A percentile compares a stretch with the other conserved stretches of the same genome.
These are phyloP conservation scores for Eupeodes latifasciatus DNA, from an alignment of 2,888 invertebrate genomes.

Conservation along the genomic window DNA sequence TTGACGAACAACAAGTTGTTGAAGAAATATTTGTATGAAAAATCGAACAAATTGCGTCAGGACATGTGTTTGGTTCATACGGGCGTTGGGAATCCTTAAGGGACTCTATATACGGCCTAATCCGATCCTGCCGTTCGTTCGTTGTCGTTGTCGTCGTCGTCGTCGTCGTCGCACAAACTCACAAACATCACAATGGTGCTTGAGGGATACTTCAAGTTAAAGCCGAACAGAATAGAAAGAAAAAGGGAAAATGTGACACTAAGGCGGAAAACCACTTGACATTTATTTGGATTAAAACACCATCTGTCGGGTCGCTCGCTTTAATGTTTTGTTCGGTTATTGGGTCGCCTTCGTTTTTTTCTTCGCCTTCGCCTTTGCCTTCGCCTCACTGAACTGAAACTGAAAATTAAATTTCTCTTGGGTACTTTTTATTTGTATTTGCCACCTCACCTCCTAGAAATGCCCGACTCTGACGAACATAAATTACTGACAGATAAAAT, in stretches of 20 bases:
- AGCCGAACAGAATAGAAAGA: background rate
- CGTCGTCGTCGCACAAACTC: background rate
- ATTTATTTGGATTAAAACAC: constrained; percentile 76
- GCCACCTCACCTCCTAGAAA: constrained; percentile 39
- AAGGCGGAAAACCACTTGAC: constrained; percentile 72
- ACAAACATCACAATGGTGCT: constrained; percentile 19
- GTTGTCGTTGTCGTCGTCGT: no score
- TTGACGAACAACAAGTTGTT: background rate
- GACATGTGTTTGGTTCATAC: background rate
- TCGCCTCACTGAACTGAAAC: no score
- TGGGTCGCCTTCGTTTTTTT: constrained; percentile 20
- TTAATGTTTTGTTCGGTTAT: constrained; percentile 41
- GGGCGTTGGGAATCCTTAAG: background rate
- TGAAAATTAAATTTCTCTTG: background rate
- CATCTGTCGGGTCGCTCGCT: constrained; percentile 70
- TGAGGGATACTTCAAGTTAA: constrained; percentile 43
- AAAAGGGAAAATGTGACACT: constrained; percentile 45
- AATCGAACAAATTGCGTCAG: background rate
- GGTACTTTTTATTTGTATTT: constrained; percentile 52
- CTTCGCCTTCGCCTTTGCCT: no score
- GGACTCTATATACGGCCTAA: background rate
- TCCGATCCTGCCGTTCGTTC: constrained; percentile 23
- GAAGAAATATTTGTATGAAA: background rate
- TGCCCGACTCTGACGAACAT: constrained; percentile 17
- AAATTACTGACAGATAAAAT: constrained; percentile 72